Conservation (phyloP, 2,113 vertebrate genomes). For the Ailurus styani region DNA sequence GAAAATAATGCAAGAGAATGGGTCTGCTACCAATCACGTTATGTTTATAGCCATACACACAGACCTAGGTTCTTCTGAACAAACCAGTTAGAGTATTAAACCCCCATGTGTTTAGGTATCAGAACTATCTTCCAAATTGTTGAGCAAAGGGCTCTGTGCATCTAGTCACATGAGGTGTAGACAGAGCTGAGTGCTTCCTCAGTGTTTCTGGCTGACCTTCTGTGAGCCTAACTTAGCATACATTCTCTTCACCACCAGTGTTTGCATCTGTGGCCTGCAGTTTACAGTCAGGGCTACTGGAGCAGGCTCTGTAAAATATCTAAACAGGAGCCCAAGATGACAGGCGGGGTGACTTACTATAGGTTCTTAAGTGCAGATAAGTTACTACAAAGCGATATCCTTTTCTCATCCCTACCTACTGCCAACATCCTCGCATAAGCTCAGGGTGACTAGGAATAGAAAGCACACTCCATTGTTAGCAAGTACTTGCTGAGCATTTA, state of each 20-base stretch:
- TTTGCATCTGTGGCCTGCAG: background rate
- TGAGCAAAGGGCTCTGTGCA: background rate
- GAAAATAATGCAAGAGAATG: background rate
- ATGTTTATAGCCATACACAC: background rate
- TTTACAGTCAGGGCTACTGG: background rate
- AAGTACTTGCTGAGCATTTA: background rate
- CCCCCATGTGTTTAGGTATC: background rate
- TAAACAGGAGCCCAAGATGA: background rate
- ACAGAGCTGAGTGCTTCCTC: background rate
- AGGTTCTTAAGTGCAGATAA: background rate
- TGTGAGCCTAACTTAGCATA: background rate
- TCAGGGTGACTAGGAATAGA: background rate
- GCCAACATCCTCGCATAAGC: background rate
- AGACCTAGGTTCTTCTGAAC: background rate
- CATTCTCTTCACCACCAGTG: too few species aligned
- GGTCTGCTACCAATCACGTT: background rate
- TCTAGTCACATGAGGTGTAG: background rate
- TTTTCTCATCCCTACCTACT: background rate
- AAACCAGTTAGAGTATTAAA: background rate
- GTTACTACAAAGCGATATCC: background rate
- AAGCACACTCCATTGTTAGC: background rate
- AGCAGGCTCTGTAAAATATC: background rate
- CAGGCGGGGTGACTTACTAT: background rate
- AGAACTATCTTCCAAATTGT: background rate
- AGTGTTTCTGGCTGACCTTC: fast-evolving